These are phyloP conservation scores for Conomelus anceps DNA, from an alignment of 2,888 invertebrate species.

Conservation along the genomic window DNA sequence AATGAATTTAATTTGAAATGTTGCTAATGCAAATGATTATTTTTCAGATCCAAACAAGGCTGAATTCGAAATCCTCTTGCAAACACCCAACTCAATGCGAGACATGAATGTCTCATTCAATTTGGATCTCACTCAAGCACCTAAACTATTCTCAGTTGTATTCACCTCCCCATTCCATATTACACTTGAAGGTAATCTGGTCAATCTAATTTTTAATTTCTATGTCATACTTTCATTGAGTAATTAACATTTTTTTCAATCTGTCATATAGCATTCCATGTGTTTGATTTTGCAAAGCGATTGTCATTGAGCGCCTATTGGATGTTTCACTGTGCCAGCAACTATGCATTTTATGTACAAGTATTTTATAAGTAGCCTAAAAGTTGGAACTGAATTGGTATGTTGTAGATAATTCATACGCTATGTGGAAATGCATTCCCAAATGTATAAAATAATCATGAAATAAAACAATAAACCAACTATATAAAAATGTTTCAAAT, in stretches of 20 bases:
- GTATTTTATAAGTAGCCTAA: too few species aligned
- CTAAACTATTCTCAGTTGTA: slow-evolving; percentile 50
- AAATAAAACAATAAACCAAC: too few species aligned
- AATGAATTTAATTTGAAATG: neutral
- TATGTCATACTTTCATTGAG: neutral
- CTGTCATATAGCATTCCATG: neutral
- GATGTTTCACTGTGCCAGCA: too few species aligned
- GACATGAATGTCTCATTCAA: slow-evolving; percentile 57
- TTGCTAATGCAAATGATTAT: neutral
- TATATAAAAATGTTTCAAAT: too few species aligned
- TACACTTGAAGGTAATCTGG: slow-evolving; percentile 46
- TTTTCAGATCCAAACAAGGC: slow-evolving; percentile 39
- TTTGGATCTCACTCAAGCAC: slow-evolving; percentile 45
- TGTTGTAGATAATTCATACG: too few species aligned
- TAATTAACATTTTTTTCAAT: neutral
- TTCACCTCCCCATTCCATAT: slow-evolving; percentile 59
- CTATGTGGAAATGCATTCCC: too few species aligned
- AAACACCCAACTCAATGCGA: slow-evolving; percentile 59
- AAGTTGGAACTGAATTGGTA: too few species aligned
- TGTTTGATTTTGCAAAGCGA: too few species aligned
- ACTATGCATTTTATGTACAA: too few species aligned
- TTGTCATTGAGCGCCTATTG: too few species aligned
- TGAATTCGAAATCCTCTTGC: slow-evolving; percentile 46
- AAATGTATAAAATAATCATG: too few species aligned
- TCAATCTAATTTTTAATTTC: neutral